A percentile compares a stretch with the other conserved stretches of the same genome.
These are phyloP conservation scores for Romanomermis culicivorax DNA, from an alignment of 2,888 invertebrate genomes.

Conservation along the genomic window DNA sequence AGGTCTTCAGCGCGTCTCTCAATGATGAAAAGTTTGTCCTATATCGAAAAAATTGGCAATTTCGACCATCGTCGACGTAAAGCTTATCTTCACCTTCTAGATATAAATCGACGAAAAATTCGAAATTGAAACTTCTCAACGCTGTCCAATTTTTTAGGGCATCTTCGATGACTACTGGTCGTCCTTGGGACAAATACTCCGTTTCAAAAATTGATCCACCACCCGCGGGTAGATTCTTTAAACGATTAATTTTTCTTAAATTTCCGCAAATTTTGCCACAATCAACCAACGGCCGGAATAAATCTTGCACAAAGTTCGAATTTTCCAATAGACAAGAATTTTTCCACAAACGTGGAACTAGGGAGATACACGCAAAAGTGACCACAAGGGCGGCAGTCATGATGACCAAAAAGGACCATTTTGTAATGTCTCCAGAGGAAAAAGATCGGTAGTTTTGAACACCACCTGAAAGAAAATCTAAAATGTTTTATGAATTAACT, in stretches of 20 bases:
- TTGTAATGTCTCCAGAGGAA: too few relatives aligned
- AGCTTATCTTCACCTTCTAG: too few relatives aligned
- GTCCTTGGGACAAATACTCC: slow-evolving; percentile 30
- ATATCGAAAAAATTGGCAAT: slow-evolving; percentile 84
- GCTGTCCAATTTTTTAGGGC: slow-evolving; percentile 63
- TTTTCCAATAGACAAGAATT: background rate
- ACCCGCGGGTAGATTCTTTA: background rate
- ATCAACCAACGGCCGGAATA: background rate
- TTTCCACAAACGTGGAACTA: too few relatives aligned
- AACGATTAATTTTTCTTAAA: background rate
- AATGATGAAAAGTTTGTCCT: slow-evolving; percentile 57
- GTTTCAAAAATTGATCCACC: background rate
- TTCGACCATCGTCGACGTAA: slow-evolving; percentile 40
- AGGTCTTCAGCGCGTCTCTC: slow-evolving; percentile 52
- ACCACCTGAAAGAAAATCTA: too few relatives aligned
- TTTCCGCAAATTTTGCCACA: background rate
- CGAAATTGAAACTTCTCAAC: slow-evolving; percentile 49
- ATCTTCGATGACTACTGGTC: slow-evolving; percentile 64
- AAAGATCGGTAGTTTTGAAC: too few relatives aligned
- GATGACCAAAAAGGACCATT: too few relatives aligned
- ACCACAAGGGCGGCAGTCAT: too few relatives aligned
- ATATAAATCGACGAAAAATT: slow-evolving; percentile 46
- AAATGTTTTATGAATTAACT: too few relatives aligned
- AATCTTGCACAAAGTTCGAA: background rate
- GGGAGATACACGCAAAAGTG: too few relatives aligned